Evolutionary conservation across 2,113 vertebrate species (phyloP).

Genomic region (Sialia sialis): DNA sequence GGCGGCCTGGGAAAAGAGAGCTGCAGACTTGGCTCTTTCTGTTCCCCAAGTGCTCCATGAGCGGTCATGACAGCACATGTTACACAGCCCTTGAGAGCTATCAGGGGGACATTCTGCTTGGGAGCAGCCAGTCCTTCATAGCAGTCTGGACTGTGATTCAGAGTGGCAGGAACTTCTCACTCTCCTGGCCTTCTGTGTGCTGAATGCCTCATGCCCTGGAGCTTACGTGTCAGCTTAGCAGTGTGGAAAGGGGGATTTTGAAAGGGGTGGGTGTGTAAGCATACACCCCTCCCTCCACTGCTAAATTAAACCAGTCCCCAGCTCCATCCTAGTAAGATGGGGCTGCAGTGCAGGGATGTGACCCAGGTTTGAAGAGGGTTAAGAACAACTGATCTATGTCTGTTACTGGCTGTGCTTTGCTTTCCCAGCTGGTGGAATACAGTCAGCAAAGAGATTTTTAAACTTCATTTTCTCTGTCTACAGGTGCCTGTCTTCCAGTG

Average conservation of each 20-base stretch:
- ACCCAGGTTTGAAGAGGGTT: background rate
- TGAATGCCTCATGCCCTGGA: background rate
- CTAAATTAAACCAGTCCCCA: background rate
- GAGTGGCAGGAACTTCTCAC: background rate
- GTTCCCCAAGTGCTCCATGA: background rate
- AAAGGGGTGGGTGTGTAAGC: background rate
- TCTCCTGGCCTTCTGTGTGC: background rate
- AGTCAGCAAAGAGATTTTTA: conserved; percentile 41
- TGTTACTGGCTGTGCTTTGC: background rate
- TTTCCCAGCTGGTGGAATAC: background rate
- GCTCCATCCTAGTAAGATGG: background rate
- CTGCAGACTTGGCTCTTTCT: background rate
- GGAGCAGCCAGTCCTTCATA: background rate
- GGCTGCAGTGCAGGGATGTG: background rate
- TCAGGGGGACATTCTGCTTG: accelerated
- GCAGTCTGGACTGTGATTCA: background rate
- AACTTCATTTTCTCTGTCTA: conserved; percentile 52
- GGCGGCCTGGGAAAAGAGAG: background rate
- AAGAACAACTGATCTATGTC: background rate
- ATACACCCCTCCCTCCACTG: background rate
- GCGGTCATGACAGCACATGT: accelerated
- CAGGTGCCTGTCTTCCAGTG: conserved; percentile 44
- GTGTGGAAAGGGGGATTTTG: background rate
- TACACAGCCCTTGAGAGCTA: background rate
- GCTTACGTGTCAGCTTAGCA: background rate